Evolutionary conservation across 2,797 vertebrate species (phyloP).

Genomic region (Lepus townsendii): DNA sequence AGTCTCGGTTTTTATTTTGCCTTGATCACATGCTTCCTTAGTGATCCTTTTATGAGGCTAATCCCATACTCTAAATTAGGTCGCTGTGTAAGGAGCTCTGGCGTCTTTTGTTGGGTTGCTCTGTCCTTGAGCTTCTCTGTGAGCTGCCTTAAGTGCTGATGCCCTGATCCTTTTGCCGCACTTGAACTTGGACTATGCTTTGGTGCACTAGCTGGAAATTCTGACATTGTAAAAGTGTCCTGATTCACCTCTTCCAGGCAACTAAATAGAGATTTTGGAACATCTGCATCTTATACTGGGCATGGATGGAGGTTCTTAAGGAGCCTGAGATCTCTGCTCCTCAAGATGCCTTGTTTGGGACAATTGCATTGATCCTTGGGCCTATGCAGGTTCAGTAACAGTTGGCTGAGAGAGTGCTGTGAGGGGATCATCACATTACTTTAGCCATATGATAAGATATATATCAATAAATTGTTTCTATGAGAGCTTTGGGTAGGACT

Average conservation of each 20-base stretch:
- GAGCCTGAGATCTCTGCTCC: conserved; percentile 32
- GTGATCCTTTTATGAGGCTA: conserved; percentile 44
- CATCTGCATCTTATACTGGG: background rate
- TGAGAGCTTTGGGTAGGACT: background rate
- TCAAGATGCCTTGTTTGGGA: conserved; percentile 50
- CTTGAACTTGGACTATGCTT: background rate
- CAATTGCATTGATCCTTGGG: conserved; percentile 46
- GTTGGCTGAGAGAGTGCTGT: conserved; percentile 49
- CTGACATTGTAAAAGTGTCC: background rate
- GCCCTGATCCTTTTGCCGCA: background rate
- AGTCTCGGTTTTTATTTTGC: background rate
- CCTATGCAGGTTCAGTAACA: background rate
- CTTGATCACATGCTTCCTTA: background rate
- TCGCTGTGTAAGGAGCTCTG: conserved; percentile 10
- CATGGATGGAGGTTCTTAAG: background rate
- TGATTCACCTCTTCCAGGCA: conserved; percentile 26
- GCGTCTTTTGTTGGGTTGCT: background rate
- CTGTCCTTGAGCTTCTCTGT: background rate
- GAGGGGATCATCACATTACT: conserved; percentile 9
- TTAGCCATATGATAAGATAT: background rate
- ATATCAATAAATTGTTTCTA: background rate
- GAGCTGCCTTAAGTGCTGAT: background rate
- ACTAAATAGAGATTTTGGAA: conserved; percentile 50
- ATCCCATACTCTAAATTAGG: background rate
- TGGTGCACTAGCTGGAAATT: background rate